Evolutionary conservation across 1,140 invertebrate genomes (phyloP).

Genomic region (Paralvinella palmiformis): DNA sequence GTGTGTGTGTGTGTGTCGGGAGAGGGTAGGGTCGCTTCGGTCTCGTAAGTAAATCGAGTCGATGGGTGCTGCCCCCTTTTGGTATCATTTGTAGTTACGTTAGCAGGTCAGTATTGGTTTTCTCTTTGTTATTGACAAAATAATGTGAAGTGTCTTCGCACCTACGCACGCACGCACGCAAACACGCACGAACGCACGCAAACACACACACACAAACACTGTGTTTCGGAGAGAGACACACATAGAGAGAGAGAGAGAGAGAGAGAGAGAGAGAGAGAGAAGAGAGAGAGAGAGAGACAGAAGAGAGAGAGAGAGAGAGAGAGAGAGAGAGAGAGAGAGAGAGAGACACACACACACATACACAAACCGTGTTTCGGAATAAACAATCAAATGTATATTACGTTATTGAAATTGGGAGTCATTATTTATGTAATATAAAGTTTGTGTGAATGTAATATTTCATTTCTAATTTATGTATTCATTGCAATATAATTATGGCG

Average conservation of each 20-base stretch:
- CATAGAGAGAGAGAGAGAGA: not conserved
- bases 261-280: not conserved
- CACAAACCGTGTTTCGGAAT: not conserved
- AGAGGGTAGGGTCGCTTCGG: not conserved
- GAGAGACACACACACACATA: not conserved
- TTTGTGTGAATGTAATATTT: not conserved
- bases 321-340: not conserved
- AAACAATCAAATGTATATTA: too few relatives aligned
- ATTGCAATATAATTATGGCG: not conserved
- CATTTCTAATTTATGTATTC: not conserved
- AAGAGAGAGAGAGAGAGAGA: not conserved
- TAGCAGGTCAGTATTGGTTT: not conserved
- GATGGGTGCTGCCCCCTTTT: not conserved
- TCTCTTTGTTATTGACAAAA: not conserved
- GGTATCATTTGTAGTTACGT: not conserved
- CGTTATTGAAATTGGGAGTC: not conserved
- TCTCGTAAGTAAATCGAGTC: not conserved
- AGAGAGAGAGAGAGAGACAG: constrained; percentile 9
- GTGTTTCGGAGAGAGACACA: not conserved
- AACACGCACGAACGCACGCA: not conserved
- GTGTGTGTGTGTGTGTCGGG: not conserved
- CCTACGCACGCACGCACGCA: not conserved
- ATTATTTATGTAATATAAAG: not conserved
- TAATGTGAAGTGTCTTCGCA: not conserved
- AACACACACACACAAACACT: not conserved